phyloP scores from a whole-genome alignment of 2,888 invertebrate species.

The Vandiemenella viatica region DNA sequence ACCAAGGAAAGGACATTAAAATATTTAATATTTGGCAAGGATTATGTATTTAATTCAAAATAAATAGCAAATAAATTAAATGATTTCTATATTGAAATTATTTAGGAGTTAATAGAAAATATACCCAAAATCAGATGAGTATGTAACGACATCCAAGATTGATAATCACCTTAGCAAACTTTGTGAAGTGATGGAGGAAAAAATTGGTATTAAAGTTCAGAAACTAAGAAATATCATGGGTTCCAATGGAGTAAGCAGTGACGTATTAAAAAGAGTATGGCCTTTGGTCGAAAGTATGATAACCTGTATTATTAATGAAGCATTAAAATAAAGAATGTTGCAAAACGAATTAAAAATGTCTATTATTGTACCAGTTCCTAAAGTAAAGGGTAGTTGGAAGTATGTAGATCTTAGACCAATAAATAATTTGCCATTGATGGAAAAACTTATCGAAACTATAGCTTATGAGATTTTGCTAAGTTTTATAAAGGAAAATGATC shows the following conservation, averaged over 20 bases:
- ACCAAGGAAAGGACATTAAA: not conserved
- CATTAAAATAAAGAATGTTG: not conserved
- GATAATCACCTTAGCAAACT: too few relatives aligned
- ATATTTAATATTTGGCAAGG: not conserved
- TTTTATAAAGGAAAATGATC: too few relatives aligned
- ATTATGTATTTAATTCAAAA: not conserved
- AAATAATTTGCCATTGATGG: too few relatives aligned
- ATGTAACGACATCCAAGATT: too few relatives aligned
- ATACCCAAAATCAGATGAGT: too few relatives aligned
- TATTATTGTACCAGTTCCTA: not conserved
- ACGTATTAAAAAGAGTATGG: not conserved
- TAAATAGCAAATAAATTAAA: too few relatives aligned
- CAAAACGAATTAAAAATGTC: not conserved
- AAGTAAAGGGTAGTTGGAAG: not conserved
- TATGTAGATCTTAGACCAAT: not conserved
- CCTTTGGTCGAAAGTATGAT: not conserved
- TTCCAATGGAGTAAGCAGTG: not conserved
- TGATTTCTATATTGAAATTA: too few relatives aligned
- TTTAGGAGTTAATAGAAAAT: too few relatives aligned
- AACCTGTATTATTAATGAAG: not conserved
- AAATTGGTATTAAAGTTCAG: not conserved
- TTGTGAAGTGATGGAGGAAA: not conserved
- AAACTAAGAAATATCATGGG: too few relatives aligned
- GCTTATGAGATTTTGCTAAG: not conserved
- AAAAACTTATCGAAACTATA: not conserved